phyloP scores from a whole-genome alignment of 1,140 invertebrate species.

The Trichonephila inaurata region DNA sequence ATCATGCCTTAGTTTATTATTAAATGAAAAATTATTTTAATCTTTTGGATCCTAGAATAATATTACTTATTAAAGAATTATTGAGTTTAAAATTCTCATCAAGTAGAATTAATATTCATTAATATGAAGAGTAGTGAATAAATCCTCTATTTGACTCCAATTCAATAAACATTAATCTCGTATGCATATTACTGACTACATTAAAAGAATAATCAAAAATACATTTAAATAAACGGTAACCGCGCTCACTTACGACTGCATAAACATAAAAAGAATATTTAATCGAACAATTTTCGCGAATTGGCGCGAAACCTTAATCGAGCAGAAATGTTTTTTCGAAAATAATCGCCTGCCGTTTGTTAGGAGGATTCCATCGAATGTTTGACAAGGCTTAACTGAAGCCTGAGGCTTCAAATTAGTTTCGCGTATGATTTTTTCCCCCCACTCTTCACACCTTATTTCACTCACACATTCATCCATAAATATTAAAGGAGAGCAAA shows the following conservation, averaged over 20 bases:
- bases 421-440: conserved; percentile 21
- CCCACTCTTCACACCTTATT: conserved; percentile 10
- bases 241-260: not conserved
- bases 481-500: conserved; percentile 70
- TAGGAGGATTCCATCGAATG: not conserved
- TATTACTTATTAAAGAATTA: too few relatives aligned
- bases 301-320: not conserved
- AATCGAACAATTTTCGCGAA: not conserved
- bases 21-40: too few relatives aligned
- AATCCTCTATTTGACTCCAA: too few relatives aligned
- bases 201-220: not conserved
- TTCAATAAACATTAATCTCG: too few relatives aligned
- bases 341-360: not conserved
- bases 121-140: too few relatives aligned
- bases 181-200: not conserved
- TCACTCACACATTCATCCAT: conserved; percentile 51
- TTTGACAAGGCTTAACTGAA: conserved; percentile 35
- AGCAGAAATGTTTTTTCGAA: conserved; percentile 28
- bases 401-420: conserved; percentile 58
- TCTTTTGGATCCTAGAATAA: too few relatives aligned
- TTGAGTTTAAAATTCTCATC: too few relatives aligned
- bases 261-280: not conserved
- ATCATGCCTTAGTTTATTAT: too few relatives aligned
- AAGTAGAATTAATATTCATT: too few relatives aligned
- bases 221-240: conserved; percentile 6